These are phyloP conservation scores for Archocentrus centrarchus DNA, from an alignment of 2,113 vertebrate genomes.

Conservation along the genomic window DNA sequence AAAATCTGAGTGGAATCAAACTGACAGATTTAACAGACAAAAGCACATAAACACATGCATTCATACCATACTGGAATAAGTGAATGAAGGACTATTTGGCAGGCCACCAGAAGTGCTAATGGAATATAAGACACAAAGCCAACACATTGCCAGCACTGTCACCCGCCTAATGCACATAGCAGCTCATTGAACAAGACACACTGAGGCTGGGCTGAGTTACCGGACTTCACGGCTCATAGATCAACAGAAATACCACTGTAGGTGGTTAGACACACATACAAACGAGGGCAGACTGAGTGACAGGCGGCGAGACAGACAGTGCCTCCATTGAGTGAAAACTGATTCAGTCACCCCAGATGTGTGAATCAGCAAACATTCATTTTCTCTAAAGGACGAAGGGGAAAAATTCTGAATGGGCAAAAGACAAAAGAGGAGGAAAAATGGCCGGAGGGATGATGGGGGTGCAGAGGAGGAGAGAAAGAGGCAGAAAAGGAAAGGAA, in stretches of 20 bases:
- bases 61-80: conserved; percentile 62
- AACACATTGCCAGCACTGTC: conserved; percentile 59
- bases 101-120: conserved; percentile 56
- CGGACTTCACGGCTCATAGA: conserved; percentile 70
- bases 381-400: conserved; percentile 55
- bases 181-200: conserved; percentile 62
- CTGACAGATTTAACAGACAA: conserved; percentile 28
- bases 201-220: conserved; percentile 64
- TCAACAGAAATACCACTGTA: conserved; percentile 73
- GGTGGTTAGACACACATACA: conserved; percentile 58
- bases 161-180: conserved; percentile 56
- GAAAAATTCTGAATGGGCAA: conserved; percentile 59
- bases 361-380: conserved; percentile 81
- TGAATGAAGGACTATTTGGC: conserved; percentile 62
- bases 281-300: conserved; percentile 23
- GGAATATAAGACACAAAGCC: conserved; percentile 67
- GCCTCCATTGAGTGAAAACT: conserved; percentile 68
- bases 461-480: conserved; percentile 34
- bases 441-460: conserved; percentile 56
- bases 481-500: conserved; percentile 42
- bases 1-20: conserved; percentile 40
- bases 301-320: conserved; percentile 62
- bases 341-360: conserved; percentile 72
- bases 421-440: conserved; percentile 68
- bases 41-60: conserved; percentile 49